Base-by-base conservation (phyloP, 2,113 vertebrate genomes). In the Hiodon tergisus region DNA sequence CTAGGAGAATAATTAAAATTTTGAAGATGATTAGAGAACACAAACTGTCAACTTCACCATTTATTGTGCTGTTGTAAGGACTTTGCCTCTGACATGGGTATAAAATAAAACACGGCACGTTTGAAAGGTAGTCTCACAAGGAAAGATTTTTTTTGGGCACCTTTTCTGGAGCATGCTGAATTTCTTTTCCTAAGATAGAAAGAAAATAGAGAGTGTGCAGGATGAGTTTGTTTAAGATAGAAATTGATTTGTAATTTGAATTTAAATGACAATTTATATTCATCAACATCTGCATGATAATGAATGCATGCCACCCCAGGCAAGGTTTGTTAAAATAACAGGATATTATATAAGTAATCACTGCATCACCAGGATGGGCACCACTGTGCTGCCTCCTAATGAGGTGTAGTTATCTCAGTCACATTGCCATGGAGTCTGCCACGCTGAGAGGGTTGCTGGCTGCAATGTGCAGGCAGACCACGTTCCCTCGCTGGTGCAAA, bases 1-100 rank as follows among this genome's bases (percentile, higher is more conserved):
- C 84, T 77, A 85, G 85, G 85, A 83, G 82, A 84, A 83, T 90
- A 90, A 93, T 91, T 92, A 92, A 90, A 89, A 90, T 86, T 89
- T 90, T 31, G 31, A 31, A 31, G 31, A 31, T 31, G 87, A 90
- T 89, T 90, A 88, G 87, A 89, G 72, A 70, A 73, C 79, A 85
- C 82, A 89, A 82, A 86, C 81, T 85, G 81, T 86, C 85, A 89
- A 83, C 79, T 75, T 69, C 72, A 79, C 31, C 75, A 67, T 69
- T 0, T 0, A 74, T 78, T 79, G 72, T 67, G 81, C 73, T 81
- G 72, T 48, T 0, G 0, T 76, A 79, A 84, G 75, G 72, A 79
- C 77, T 80, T 74, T 79, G 59, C 67, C 61, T 61, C 69, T 82
- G 81, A 83, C 79, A 79, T 86, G 83, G 83, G 73, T 81, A 72